Evolutionary conservation across 2,888 invertebrate genomes (phyloP), one percentile per base, ranked within the genome.

Genomic region (Fragum sueziense): DNA sequence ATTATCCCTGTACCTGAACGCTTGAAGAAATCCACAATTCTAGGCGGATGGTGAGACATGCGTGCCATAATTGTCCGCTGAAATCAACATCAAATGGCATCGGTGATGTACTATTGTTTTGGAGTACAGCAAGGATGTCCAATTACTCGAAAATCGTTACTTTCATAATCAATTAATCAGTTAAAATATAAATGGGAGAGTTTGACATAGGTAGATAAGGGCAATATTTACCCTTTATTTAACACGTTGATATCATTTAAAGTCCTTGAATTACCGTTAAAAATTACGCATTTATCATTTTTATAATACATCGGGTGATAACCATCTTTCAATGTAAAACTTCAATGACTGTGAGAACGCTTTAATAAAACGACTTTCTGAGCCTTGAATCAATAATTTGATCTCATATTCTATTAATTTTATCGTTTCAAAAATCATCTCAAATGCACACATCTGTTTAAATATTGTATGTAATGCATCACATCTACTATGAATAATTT

Each of bases 211-310:
- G 47, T 47, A n/a, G 47, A 47, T 20, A 65, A 65, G 65, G 65
- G 37, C 41, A 20, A 25, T 65, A 65, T 65, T 65, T 65, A 65
- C 65, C 65, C 65, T 65, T 65, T 65, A 65, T 65, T 62, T 65
- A 33, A 65, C 65, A 41, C 20, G 65, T 65, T 47, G 47, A 65
- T 41, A 27, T 65, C 25, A 25, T 65, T 22, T 65, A 65, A 47
- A 47, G 47, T 47, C 47, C 47, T 57, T 29, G 57, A 57, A 57
- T 27, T 57, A 57, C 57, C 27, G 57, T 57, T 27, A 57, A 57
- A 57, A 47, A 47, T 47, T 47, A 47, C 47, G 47, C 47, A 47
- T 47, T 47, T 47, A 47, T 47, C 47, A 47, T 47, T 37, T 47
- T n/a, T 47, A 47, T 47, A 47, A 47, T 47, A 47, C 47, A 47